Conservation (phyloP, 2,797 vertebrate species). For the Pterois miles region DNA sequence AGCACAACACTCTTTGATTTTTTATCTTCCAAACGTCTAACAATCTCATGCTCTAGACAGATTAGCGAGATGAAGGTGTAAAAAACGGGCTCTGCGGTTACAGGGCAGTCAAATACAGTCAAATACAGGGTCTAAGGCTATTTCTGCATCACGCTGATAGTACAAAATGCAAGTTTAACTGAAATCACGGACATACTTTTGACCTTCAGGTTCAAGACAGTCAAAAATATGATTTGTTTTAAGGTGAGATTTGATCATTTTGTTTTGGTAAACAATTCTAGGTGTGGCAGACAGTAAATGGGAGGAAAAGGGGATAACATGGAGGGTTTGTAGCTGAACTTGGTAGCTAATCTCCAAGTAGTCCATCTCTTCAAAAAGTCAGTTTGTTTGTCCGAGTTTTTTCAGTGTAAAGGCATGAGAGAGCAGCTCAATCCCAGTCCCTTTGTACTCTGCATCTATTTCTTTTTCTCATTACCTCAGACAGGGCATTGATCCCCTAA, state of each 20-base stretch:
- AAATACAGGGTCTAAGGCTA: constrained; percentile 47
- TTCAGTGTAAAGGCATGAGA: neutral
- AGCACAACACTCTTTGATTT: constrained; percentile 77
- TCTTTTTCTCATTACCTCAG: constrained; percentile 27
- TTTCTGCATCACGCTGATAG: constrained; percentile 72
- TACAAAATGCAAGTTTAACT: constrained; percentile 47
- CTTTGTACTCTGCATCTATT: constrained; percentile 13
- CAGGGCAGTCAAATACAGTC: constrained; percentile 50
- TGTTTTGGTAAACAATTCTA: neutral
- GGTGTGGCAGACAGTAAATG: neutral
- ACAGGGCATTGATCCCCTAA: constrained; percentile 28
- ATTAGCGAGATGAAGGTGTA: constrained; percentile 76
- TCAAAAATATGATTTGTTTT: constrained; percentile 14
- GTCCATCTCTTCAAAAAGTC: neutral
- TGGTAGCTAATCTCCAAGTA: neutral
- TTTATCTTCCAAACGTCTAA: constrained; percentile 71
- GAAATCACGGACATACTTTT: constrained; percentile 40
- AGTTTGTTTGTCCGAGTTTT: neutral
- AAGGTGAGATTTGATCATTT: constrained; percentile 13
- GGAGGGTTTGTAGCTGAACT: neutral
- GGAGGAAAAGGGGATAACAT: neutral
- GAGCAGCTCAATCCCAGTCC: neutral
- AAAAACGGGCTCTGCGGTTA: constrained; percentile 48
- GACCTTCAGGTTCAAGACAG: constrained; percentile 55
- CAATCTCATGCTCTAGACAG: constrained; percentile 69